phyloP scores from a whole-genome alignment of 2,888 invertebrate genomes.

The Frankliniella intonsa region DNA sequence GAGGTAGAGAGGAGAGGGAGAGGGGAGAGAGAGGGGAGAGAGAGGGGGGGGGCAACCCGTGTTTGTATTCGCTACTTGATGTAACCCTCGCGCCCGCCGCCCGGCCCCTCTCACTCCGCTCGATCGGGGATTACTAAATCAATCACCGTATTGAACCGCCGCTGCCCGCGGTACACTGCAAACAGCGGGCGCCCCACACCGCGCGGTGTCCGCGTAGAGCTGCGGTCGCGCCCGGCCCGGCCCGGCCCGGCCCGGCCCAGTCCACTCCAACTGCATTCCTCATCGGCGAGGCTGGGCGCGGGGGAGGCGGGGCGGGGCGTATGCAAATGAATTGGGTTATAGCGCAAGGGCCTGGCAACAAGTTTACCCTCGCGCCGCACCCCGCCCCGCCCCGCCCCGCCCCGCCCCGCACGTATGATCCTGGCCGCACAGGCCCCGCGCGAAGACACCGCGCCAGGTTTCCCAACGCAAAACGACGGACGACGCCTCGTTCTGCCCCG shows the following conservation, averaged over 20 bases:
- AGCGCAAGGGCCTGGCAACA: no score
- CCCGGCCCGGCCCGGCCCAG: background rate
- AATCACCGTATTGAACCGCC: background rate
- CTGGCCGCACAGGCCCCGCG: no score
- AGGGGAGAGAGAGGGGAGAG: no score
- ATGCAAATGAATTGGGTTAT: no score
- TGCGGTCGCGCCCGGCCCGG: background rate
- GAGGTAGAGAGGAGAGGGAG: no score
- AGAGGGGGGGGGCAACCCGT: background rate
- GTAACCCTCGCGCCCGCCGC: background rate
- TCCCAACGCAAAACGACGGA: no score
- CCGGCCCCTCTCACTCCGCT: background rate
- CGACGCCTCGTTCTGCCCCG: no score
- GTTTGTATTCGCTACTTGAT: slow-evolving; percentile 25
- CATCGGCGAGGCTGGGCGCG: no score
- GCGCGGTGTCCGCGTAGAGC: background rate
- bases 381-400: background rate
- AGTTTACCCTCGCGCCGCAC: no score
- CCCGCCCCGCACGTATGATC: background rate
- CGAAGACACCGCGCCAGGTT: no score
- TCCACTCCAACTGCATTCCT: no score
- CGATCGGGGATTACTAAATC: slow-evolving; percentile 8
- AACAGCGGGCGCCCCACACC: background rate
- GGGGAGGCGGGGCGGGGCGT: no score
- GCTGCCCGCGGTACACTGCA: background rate